Percentiles rank a stretch among this genome's conserved stretches.
phyloP scores from a whole-genome alignment of 2,113 vertebrate genomes.

The Lonchura striata region DNA sequence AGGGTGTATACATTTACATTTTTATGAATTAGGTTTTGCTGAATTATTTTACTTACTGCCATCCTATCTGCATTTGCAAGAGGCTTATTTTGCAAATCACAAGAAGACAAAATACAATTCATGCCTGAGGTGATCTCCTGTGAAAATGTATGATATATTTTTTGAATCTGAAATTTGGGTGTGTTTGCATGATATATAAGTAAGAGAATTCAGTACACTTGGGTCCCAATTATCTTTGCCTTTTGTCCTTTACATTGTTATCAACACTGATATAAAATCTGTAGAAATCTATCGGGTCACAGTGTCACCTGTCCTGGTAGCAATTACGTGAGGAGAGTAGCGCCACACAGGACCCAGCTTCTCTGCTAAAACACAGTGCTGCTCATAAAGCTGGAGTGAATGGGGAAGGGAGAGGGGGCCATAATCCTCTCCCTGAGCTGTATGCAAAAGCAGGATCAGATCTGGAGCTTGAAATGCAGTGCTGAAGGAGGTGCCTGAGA shows the following conservation, averaged over 20 bases:
- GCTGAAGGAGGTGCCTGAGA: background rate
- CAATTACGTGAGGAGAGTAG: background rate
- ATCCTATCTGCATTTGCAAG: background rate
- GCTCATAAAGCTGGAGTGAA: background rate
- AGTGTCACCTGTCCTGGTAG: background rate
- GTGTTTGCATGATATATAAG: background rate
- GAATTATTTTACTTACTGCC: conserved; percentile 33
- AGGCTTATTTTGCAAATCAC: background rate
- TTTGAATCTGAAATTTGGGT: background rate
- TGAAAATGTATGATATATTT: background rate
- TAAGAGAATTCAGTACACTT: background rate
- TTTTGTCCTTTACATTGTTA: background rate
- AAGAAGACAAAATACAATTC: background rate
- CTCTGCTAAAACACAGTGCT: background rate
- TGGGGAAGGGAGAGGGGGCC: background rate
- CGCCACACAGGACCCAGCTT: background rate
- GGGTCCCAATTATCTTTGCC: background rate
- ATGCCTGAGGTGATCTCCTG: background rate
- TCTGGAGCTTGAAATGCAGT: background rate
- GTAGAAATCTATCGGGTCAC: background rate
- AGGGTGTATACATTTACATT: background rate
- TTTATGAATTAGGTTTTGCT: conserved; percentile 39
- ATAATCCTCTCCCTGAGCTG: background rate
- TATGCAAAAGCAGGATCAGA: background rate
- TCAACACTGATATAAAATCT: background rate